These are phyloP conservation scores for Umimayanthus kanabou DNA, from an alignment of 92 coral and sea anemone genomes.

Conservation along the genomic window DNA sequence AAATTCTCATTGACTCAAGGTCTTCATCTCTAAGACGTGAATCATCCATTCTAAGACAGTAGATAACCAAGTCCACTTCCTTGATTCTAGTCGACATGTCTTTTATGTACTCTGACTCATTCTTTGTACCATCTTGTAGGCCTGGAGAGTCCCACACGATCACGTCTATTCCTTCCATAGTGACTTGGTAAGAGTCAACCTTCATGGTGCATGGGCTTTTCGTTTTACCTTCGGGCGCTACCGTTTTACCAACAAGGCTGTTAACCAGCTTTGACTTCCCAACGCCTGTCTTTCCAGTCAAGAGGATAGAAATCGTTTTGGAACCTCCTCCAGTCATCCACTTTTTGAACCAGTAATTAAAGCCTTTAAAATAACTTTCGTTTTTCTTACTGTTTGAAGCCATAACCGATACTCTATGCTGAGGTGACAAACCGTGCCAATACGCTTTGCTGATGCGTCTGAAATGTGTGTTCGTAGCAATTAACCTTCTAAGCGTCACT, in stretches of 20 bases:
- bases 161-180: too few species aligned
- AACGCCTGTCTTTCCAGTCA: slow-evolving; percentile 60
- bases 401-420: not conserved
- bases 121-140: too few species aligned
- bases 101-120: too few species aligned
- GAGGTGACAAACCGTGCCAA: too few species aligned
- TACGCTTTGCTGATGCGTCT: too few species aligned
- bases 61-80: too few species aligned
- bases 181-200: not conserved
- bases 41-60: too few species aligned
- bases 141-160: too few species aligned
- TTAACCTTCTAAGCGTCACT: too few species aligned
- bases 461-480: too few species aligned
- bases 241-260: slow-evolving; percentile 38
- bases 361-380: not conserved
- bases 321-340: not conserved
- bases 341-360: not conserved
- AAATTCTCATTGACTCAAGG: slow-evolving; percentile 35
- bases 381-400: not conserved
- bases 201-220: not conserved
- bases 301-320: slow-evolving; percentile 1
- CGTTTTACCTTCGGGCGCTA: slow-evolving; percentile 39
- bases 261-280: slow-evolving; percentile 58
- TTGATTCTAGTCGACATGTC: too few species aligned
- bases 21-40: slow-evolving; percentile 35